Evolutionary conservation across 2,113 vertebrate species (phyloP).

Genomic region (Chloebia gouldiae): DNA sequence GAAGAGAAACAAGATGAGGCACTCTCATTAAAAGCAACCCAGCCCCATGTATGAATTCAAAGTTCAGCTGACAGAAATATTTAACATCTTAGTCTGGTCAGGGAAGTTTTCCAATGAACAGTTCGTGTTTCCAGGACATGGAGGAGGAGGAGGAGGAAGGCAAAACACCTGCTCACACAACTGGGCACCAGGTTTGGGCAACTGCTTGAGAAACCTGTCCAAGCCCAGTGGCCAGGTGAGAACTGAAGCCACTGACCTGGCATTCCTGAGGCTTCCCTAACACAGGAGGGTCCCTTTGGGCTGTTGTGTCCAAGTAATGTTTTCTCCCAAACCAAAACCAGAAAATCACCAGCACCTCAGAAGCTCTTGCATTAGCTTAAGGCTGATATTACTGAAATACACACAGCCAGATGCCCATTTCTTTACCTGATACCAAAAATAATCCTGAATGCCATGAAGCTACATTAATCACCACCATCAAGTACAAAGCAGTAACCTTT

Average conservation of each 20-base stretch:
- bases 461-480: neutral
- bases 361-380: neutral
- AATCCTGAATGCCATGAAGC: neutral
- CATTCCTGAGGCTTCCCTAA: neutral
- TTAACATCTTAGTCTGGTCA: neutral
- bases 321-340: neutral
- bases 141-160: neutral
- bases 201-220: neutral
- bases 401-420: neutral
- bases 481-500: neutral
- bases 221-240: neutral
- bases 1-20: neutral
- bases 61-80: conserved; percentile 13
- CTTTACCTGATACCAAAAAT: neutral
- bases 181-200: neutral
- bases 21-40: neutral
- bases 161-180: neutral
- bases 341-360: neutral
- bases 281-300: neutral
- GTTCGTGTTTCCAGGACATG: neutral
- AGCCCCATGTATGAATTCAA: neutral
- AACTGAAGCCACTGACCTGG: neutral
- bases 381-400: neutral
- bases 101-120: neutral
- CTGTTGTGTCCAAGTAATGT: neutral